A percentile compares a stretch with the other conserved stretches of the same genome.
Evolutionary conservation across 2,888 invertebrate genomes (phyloP).

Genomic region (Blera fallax): DNA sequence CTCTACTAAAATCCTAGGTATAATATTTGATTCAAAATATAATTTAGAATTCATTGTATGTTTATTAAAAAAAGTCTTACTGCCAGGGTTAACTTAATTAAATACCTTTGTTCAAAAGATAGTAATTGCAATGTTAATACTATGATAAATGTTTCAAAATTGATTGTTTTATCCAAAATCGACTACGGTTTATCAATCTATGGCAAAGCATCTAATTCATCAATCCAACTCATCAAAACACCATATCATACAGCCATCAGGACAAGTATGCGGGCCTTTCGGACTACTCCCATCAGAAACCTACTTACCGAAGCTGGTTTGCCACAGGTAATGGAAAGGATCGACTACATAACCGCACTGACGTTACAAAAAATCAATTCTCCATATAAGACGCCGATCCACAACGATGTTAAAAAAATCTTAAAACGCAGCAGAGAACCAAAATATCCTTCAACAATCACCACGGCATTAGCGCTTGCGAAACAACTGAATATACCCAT

Average conservation of each 20-base stretch:
- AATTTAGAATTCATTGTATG: not conserved
- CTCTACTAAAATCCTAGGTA: not conserved
- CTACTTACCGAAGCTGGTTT: not conserved
- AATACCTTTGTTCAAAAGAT: no score
- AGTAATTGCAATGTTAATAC: no score
- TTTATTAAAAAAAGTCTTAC: not conserved
- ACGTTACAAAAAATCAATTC: not conserved
- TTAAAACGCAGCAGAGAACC: not conserved
- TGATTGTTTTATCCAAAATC: no score
- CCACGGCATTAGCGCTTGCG: not conserved
- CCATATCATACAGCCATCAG: not conserved
- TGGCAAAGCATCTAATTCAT: not conserved
- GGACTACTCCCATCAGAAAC: not conserved
- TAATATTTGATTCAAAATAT: not conserved
- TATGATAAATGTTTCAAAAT: no score
- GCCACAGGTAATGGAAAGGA: not conserved
- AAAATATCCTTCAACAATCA: not conserved
- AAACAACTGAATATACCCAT: not conserved
- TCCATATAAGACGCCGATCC: not conserved
- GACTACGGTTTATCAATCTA: not conserved
- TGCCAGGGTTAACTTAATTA: no score
- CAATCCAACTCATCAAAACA: not conserved
- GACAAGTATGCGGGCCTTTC: no score
- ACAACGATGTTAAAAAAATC: not conserved
- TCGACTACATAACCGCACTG: not conserved